Evolutionary conservation across 1,140 invertebrate genomes (phyloP), one percentile per base, ranked within the genome.

Genomic region (Euschistus heros): DNA sequence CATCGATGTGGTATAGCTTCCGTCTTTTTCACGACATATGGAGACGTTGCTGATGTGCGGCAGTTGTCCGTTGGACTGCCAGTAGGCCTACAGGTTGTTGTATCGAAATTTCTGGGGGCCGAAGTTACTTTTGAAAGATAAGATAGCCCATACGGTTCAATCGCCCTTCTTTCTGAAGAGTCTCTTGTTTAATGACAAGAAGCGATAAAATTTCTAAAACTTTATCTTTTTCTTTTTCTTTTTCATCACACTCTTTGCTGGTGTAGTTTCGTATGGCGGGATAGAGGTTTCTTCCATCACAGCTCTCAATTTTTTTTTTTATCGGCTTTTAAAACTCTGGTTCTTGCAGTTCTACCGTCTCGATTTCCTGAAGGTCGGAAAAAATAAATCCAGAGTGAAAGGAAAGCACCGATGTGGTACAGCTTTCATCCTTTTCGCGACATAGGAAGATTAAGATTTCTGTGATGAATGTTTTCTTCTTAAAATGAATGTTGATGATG

Each of bases 361-460:
- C 94, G 44, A 98, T 84, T 77, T 98, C 95, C 77, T 94, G 91
- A 17, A 98, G 79, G 79, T 98, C 96, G 78, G 97, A 97, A 71
- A 98, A 97, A 77, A 97, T 91, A 60, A 91, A 97, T 10, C 96
- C 96, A 50, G 92, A 91, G 71, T 94, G 78, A 65, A 98, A 89
- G 1, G 94, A 97, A 69, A 98, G 93, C 74, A 93, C 86, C 72
- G 70, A 69, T 0, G 97, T 97, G 1, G 97, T 99, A 72, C 99
- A 99, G 75, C 94, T 97, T 79, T 99, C 97, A 80, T 99, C 97
- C 15, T 96, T 75, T 76, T 98, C 98, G n/a, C 93, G 98, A 77
- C 99, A 94, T 0, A 94, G 94, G 74, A 97, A 98, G 64, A 99
- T 89, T 73, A 91, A 96, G 66, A 99, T 90, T 77, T 97, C 91